These are phyloP conservation scores for Tenthredo livida DNA, from an alignment of 2,888 invertebrate genomes.

Conservation along the genomic window DNA sequence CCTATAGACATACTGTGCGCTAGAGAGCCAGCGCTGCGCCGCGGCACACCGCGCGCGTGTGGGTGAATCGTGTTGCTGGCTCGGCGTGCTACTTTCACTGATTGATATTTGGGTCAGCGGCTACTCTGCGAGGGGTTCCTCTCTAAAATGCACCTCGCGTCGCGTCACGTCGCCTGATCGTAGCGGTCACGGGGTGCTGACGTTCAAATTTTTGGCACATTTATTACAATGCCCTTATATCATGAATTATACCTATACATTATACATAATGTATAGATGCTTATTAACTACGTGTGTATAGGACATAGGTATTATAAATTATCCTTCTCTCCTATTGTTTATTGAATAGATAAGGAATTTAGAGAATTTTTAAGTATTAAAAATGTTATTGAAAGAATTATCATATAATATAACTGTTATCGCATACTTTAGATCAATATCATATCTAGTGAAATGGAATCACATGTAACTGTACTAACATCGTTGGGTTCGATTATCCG, in stretches of 20 bases:
- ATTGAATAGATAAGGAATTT: neutral
- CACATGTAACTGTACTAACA: neutral
- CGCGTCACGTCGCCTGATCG: neutral
- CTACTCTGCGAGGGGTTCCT: conserved; percentile 54
- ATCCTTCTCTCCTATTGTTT: neutral
- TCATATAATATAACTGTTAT: no score
- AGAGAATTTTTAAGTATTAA: no score
- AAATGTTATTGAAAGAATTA: no score
- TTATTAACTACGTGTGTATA: neutral
- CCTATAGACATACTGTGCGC: neutral
- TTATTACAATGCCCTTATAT: neutral
- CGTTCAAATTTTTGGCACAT: conserved; percentile 11
- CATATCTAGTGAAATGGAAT: neutral
- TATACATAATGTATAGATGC: neutral
- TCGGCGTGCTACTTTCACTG: conserved; percentile 77
- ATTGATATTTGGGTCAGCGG: conserved; percentile 76
- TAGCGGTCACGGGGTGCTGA: conserved; percentile 24
- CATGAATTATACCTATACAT: neutral
- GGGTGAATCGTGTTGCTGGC: conserved; percentile 46
- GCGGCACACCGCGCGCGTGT: conserved; percentile 16
- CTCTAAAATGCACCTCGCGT: conserved; percentile 53
- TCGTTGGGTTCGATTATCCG: neutral
- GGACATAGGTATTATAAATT: no score
- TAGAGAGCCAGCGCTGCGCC: neutral
- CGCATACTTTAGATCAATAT: neutral